Evolutionary conservation across 2,113 vertebrate species (phyloP), one percentile per base, ranked within the genome.

Genomic region (Cryptoleucopteryx plumbea): DNA sequence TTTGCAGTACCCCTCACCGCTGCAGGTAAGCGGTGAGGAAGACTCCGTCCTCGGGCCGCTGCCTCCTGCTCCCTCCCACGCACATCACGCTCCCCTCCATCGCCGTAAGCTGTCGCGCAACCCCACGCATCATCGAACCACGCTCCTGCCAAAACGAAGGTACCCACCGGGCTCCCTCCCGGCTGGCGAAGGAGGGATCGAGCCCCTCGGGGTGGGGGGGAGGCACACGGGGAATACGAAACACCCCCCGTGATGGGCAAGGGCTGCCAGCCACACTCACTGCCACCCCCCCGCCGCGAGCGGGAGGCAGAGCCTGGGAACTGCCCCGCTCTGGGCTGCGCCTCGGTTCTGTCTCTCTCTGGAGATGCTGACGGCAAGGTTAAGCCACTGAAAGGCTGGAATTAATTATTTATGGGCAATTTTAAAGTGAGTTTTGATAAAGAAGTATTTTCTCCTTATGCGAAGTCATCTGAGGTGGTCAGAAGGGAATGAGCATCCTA

Each of bases 31-130:
- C 0, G 2, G 23, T 34, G 74, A 62, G 26, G 47, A 40, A n/a
- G 65, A 42, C 18, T 87, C 58, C 23, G 34, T 7, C 62, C 40
- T 55, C 58, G 62, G 45, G 27, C 13, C 1, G 1, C 23, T 9
- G 13, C 4, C 25, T 20, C 4, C 43, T 16, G 15, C 66, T 65
- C 43, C 43, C 29, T 80, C 27, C 45, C n/a, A 29, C 2, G 19
- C n/a, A 21, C 16, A 7, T 31, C 43, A 10, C 0, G 3, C 32
- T 63, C 23, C 8, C 11, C 32, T 32, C 52, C 58, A 7, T 26
- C 3, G 0, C 29, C 1, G 1, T 21, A 38, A 2, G 2, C 21
- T 61, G 45, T 19, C 2, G 2, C 9, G 16, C 14, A 29, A 9
- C 16, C 6, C 5, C 14, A 3, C 1, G 16, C 10, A 11, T 7